These are phyloP conservation scores for Copidosoma floridanum DNA, from an alignment of 1,140 invertebrate genomes.

Conservation along the genomic window DNA sequence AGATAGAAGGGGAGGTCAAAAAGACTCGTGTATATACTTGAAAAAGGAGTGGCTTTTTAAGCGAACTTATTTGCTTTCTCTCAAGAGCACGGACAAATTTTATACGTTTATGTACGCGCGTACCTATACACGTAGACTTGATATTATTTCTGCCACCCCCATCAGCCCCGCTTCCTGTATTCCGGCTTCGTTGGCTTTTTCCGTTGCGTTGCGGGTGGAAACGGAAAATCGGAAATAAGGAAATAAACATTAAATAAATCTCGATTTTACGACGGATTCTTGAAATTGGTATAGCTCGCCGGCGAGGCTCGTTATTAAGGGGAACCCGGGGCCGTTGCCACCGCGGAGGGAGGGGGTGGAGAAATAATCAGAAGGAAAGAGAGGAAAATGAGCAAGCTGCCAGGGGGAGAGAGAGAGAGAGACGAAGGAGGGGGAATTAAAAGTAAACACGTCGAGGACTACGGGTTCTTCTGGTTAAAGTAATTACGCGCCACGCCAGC, in stretches of 20 bases:
- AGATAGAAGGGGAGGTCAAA: too few species aligned
- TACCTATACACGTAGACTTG: too few species aligned
- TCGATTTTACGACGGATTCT: slow-evolving; percentile 26
- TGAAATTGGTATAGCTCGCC: slow-evolving; percentile 25
- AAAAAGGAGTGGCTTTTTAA: too few species aligned
- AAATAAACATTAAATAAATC: slow-evolving; percentile 28
- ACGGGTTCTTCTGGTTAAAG: slow-evolving; percentile 56
- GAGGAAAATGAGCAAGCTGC: not conserved
- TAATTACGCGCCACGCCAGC: slow-evolving; percentile 56
- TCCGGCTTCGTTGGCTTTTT: too few species aligned
- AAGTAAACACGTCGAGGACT: slow-evolving; percentile 52
- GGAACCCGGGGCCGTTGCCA: too few species aligned
- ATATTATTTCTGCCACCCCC: too few species aligned
- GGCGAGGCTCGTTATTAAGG: slow-evolving; percentile 18
- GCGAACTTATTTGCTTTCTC: too few species aligned
- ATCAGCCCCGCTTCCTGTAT: too few species aligned
- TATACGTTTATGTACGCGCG: too few species aligned
- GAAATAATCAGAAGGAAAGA: not conserved
- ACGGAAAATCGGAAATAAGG: slow-evolving; percentile 15
- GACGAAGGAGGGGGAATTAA: slow-evolving; percentile 46
- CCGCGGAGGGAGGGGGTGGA: slow-evolving; percentile 3
- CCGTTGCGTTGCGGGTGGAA: too few species aligned
- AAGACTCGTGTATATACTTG: too few species aligned
- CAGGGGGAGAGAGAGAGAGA: slow-evolving; percentile 28
- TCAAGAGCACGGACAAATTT: too few species aligned